A percentile compares a stretch with the other conserved stretches of the same genome.
Evolutionary conservation across 2,113 vertebrate species (phyloP).

Genomic region (Sorex araneus): DNA sequence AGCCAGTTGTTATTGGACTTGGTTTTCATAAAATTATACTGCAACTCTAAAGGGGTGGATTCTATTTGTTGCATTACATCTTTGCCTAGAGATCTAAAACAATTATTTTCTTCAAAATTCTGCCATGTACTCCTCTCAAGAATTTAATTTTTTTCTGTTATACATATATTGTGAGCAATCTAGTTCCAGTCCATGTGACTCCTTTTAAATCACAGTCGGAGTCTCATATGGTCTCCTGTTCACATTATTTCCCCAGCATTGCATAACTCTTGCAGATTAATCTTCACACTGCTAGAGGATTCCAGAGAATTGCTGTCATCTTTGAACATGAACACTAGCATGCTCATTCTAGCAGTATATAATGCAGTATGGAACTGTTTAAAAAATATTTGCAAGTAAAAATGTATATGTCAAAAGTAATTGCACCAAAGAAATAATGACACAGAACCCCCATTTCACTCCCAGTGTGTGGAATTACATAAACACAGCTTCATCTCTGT

Average conservation of each 20-base stretch:
- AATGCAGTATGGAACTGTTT: not conserved
- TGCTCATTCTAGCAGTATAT: not conserved
- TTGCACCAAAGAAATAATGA: not conserved
- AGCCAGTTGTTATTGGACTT: not conserved
- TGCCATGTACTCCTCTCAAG: not conserved
- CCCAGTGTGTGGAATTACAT: not conserved
- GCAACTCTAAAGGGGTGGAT: not conserved
- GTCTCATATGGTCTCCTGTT: not conserved
- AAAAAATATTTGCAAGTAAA: conserved; percentile 14
- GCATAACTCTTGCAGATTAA: not conserved
- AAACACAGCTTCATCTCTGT: not conserved
- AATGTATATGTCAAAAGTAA: conserved; percentile 22
- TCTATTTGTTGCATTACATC: not conserved
- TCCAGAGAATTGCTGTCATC: not conserved
- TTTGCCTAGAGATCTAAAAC: not conserved
- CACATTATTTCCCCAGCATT: not conserved
- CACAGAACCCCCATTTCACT: not conserved
- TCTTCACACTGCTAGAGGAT: not conserved
- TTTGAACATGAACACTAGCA: not conserved
- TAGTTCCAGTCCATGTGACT: not conserved
- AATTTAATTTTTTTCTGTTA: not conserved
- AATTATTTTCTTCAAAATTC: not conserved
- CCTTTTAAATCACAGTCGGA: not conserved
- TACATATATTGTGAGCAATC: not conserved
- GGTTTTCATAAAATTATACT: not conserved